A percentile compares a stretch with the other conserved stretches of the same genome.
phyloP scores from a whole-genome alignment of 2,888 invertebrate genomes.

The Orthosia incerta region DNA sequence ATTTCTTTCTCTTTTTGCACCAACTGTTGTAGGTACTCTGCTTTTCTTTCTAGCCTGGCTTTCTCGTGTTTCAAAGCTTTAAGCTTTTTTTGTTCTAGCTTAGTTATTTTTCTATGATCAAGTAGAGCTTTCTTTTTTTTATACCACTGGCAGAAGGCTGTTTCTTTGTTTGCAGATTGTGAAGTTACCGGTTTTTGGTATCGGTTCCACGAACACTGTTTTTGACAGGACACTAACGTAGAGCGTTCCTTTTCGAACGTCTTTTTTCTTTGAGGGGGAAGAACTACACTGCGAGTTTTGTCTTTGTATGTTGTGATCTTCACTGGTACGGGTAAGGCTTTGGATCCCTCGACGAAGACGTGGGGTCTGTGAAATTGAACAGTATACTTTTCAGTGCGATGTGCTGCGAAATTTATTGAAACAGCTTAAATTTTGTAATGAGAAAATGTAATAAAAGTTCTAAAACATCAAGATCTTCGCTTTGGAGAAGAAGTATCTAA shows the following conservation, averaged over 20 bases:
- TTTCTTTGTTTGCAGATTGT: slow-evolving; percentile 12
- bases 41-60: slow-evolving; percentile 33
- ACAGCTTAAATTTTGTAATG: too few relatives aligned
- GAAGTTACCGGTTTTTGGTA: slow-evolving; percentile 11
- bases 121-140: slow-evolving; percentile 17
- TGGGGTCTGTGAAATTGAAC: slow-evolving; percentile 68
- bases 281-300: slow-evolving; percentile 23
- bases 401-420: background rate
- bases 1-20: slow-evolving; percentile 25
- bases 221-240: background rate
- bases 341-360: slow-evolving; percentile 68
- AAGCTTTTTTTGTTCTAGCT: slow-evolving; percentile 17
- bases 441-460: too few relatives aligned
- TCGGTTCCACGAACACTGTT: background rate
- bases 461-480: too few relatives aligned
- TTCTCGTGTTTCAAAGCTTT: slow-evolving; percentile 21
- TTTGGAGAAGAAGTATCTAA: too few relatives aligned
- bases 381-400: slow-evolving; percentile 4
- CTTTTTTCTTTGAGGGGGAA: background rate
- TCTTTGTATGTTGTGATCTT: slow-evolving; percentile 65
- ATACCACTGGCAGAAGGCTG: slow-evolving; percentile 46
- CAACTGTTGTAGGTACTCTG: slow-evolving; percentile 28
- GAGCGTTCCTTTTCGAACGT: background rate
- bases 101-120: slow-evolving; percentile 19
- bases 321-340: slow-evolving; percentile 67